These are phyloP conservation scores for Caenorhabditis afra DNA, from an alignment of 2,888 invertebrate genomes.

Conservation along the genomic window DNA sequence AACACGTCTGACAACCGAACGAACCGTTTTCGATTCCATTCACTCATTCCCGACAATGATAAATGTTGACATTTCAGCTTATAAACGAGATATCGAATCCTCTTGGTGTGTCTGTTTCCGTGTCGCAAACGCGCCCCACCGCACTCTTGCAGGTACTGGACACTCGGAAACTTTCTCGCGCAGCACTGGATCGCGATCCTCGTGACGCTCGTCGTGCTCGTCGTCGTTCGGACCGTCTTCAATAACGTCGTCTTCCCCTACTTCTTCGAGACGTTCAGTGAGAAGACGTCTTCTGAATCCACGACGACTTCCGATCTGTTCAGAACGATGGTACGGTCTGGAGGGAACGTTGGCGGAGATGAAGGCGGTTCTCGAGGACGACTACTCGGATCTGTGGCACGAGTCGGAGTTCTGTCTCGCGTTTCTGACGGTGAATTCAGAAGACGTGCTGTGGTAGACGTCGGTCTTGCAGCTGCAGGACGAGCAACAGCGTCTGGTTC, in stretches of 20 bases:
- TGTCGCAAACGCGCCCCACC: constrained; percentile 1
- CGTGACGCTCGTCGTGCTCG: constrained; percentile 20
- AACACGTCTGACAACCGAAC: neutral
- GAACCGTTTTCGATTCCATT: constrained; percentile 5
- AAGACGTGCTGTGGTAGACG: no score
- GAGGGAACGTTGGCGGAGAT: constrained; percentile 35
- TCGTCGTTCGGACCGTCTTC: constrained; percentile 35
- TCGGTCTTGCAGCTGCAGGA: constrained; percentile 52
- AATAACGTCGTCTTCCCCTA: constrained; percentile 52
- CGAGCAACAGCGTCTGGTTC: constrained; percentile 46
- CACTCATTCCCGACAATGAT: constrained; percentile 23
- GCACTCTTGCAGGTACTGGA: constrained; percentile 31
- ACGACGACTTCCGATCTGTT: constrained; percentile 1
- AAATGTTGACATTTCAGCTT: constrained; percentile 46
- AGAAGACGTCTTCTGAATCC: constrained; percentile 8
- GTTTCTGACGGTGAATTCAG: constrained; percentile 35
- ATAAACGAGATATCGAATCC: constrained; percentile 41
- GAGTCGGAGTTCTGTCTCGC: constrained; percentile 56
- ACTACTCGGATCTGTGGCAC: constrained; percentile 55
- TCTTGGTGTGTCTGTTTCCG: constrained; percentile 36
- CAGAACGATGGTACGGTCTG: constrained; percentile 46
- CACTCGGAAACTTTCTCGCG: constrained; percentile 23
- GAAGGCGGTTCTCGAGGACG: constrained; percentile 48
- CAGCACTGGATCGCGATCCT: constrained; percentile 50
- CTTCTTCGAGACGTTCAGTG: constrained; percentile 53